Evolutionary conservation across 2,888 invertebrate species (phyloP).

Genomic region (Bellardia pandia): DNA sequence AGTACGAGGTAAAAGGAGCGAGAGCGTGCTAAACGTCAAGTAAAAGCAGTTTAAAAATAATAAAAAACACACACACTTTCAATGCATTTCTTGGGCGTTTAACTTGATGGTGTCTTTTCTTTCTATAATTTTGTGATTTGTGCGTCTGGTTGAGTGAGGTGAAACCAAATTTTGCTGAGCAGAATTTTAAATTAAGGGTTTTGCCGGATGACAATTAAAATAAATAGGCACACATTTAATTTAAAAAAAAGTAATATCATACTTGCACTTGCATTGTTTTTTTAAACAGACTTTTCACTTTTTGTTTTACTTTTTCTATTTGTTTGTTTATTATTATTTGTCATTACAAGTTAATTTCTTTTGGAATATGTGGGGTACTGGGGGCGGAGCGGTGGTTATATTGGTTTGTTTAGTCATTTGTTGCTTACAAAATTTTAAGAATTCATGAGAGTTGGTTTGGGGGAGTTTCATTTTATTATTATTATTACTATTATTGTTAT

Average conservation of each 20-base stretch:
- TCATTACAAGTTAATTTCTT: slow-evolving; percentile 44
- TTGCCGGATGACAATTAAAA: slow-evolving; percentile 72
- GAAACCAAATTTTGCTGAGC: slow-evolving; percentile 82
- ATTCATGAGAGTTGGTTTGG: slow-evolving; percentile 59
- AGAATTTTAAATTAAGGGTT: slow-evolving; percentile 80
- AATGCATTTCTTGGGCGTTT: slow-evolving; percentile 59
- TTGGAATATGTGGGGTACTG: not conserved
- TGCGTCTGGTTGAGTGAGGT: slow-evolving; percentile 66
- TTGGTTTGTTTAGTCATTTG: slow-evolving; percentile 21
- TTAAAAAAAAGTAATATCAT: not conserved
- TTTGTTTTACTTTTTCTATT: slow-evolving; percentile 50
- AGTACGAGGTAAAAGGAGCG: slow-evolving; percentile 61
- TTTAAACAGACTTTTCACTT: slow-evolving; percentile 61
- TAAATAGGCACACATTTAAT: not conserved
- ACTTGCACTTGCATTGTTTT: not conserved
- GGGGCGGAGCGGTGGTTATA: not conserved
- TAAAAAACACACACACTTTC: slow-evolving; percentile 8
- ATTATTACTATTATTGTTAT: slow-evolving; percentile 36
- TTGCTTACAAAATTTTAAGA: slow-evolving; percentile 57
- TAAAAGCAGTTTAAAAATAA: not conserved
- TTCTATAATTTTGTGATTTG: slow-evolving; percentile 34
- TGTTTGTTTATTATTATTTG: slow-evolving; percentile 46
- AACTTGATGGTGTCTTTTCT: slow-evolving; percentile 22
- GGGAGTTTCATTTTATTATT: slow-evolving; percentile 8
- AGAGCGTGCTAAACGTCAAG: slow-evolving; percentile 48